A percentile compares a stretch with the other conserved stretches of the same genome.
These are phyloP conservation scores for Rhinoderma darwinii DNA, from an alignment of 2,113 vertebrate genomes.

Conservation along the genomic window DNA sequence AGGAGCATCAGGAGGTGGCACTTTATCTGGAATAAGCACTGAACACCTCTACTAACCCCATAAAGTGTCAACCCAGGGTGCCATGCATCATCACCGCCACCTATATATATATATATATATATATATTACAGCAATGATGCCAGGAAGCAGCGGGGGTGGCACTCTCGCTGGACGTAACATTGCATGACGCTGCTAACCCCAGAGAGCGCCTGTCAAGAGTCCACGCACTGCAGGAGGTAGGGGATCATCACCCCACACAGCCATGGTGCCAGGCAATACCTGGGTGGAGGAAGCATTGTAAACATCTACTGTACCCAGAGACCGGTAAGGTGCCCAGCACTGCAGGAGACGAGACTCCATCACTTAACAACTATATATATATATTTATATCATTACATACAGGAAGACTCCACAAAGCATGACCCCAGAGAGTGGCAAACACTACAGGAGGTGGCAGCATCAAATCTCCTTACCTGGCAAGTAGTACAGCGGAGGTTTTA, in stretches of 20 bases:
- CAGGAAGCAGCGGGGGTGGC: not conserved
- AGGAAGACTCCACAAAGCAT: no score
- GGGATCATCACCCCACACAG: no score
- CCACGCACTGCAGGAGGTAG: not conserved
- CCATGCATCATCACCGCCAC: not conserved
- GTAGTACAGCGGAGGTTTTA: conserved; percentile 98
- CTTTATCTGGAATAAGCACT: not conserved
- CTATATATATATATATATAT: not conserved
- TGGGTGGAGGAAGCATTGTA: no score
- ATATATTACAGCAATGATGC: not conserved
- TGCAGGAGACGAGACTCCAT: no score
- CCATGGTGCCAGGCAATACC: no score
- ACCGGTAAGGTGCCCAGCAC: no score
- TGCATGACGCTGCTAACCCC: not conserved
- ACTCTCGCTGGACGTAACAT: not conserved
- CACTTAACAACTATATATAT: no score
- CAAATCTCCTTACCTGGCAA: conserved; percentile 88
- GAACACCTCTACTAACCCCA: not conserved
- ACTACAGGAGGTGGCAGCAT: not conserved
- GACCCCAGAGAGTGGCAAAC: not conserved
- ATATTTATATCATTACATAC: no score
- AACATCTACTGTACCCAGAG: no score
- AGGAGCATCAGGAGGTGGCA: not conserved
- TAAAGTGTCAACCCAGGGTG: not conserved
- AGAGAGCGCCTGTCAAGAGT: not conserved